These are phyloP conservation scores for Dascillus cervinus DNA, from an alignment of 2,888 invertebrate species.

Conservation along the genomic window DNA sequence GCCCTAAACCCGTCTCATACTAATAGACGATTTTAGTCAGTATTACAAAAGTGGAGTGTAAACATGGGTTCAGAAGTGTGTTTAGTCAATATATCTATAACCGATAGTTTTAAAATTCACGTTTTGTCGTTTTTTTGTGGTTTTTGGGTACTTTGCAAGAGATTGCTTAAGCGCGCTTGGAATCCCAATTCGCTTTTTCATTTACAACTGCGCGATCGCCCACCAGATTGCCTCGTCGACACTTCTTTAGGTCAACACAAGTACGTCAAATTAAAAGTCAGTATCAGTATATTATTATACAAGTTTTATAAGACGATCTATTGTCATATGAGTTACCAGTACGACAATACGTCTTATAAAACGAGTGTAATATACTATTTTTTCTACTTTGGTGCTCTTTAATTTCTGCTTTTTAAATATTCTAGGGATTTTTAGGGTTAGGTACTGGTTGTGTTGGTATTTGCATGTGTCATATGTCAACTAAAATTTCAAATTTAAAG, in stretches of 20 bases:
- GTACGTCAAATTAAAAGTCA: slow-evolving; percentile 57
- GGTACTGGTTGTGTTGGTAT: too few relatives aligned
- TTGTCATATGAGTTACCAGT: too few relatives aligned
- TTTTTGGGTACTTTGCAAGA: slow-evolving; percentile 44
- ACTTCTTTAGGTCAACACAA: slow-evolving; percentile 53
- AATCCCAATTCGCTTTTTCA: slow-evolving; percentile 42
- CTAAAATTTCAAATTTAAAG: too few relatives aligned
- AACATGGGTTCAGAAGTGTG: slow-evolving; percentile 16
- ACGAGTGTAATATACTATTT: too few relatives aligned
- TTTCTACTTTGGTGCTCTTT: too few relatives aligned
- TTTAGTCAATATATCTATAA: slow-evolving; percentile 45
- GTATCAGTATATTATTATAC: slow-evolving; percentile 16
- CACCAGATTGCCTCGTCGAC: slow-evolving; percentile 53
- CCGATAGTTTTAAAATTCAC: slow-evolving; percentile 44
- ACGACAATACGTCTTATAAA: too few relatives aligned
- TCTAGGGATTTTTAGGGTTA: too few relatives aligned
- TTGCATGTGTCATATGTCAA: too few relatives aligned
- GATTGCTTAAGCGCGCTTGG: slow-evolving; percentile 46
- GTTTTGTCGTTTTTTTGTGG: slow-evolving; percentile 46
- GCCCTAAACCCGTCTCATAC: too few relatives aligned
- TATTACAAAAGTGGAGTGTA: slow-evolving; percentile 8
- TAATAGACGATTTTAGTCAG: too few relatives aligned
- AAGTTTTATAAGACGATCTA: not conserved
- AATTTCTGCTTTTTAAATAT: too few relatives aligned
- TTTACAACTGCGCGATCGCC: slow-evolving; percentile 46